Evolutionary conservation across 1,140 invertebrate species (phyloP).

Genomic region (Megathymus violae): DNA sequence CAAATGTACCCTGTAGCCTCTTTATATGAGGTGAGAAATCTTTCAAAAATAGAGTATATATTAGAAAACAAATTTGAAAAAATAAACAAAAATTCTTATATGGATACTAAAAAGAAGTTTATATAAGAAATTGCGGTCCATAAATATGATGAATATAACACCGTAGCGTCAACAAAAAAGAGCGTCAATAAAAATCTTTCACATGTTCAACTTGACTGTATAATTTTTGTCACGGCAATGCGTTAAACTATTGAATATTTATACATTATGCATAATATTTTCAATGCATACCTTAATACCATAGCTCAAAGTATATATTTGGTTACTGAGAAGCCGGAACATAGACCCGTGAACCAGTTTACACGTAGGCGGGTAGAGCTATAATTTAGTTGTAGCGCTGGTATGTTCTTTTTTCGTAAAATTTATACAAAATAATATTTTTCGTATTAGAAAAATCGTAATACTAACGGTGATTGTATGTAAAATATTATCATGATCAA

Average conservation of each 20-base stretch:
- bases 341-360: neutral
- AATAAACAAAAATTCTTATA: too few species aligned
- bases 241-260: constrained; percentile 43
- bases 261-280: constrained; percentile 21
- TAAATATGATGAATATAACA: constrained; percentile 38
- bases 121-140: constrained; percentile 1
- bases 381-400: neutral
- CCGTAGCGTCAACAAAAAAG: constrained; percentile 42
- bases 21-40: too few species aligned
- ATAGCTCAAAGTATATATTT: neutral
- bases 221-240: constrained; percentile 50
- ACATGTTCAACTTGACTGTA: constrained; percentile 45
- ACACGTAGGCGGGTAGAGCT: neutral
- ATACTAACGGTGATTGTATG: too few species aligned
- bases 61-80: too few species aligned
- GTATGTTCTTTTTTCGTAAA: neutral
- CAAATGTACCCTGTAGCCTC: too few species aligned
- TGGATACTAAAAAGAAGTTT: too few species aligned
- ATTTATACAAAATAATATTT: too few species aligned
- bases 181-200: constrained; percentile 42
- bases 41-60: too few species aligned
- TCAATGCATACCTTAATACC: neutral
- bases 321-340: neutral
- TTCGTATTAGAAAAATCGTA: too few species aligned
- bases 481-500: too few species aligned